Percentiles rank a stretch among this genome's conserved stretches.
These are phyloP conservation scores for Gryllus longicercus DNA, from an alignment of 2,888 invertebrate genomes.

Conservation along the genomic window DNA sequence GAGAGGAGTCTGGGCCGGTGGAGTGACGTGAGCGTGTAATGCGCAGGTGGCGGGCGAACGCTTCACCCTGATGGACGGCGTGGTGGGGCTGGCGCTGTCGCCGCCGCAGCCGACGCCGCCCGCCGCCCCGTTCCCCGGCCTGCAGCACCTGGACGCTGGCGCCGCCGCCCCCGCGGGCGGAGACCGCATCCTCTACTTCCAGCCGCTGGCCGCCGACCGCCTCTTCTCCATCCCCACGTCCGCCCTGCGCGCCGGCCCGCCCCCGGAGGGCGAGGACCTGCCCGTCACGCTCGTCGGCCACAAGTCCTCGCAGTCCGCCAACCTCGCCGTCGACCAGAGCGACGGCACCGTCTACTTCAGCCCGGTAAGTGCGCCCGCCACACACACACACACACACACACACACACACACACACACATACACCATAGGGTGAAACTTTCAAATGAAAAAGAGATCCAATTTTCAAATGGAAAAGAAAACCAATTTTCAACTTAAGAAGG, in stretches of 20 bases:
- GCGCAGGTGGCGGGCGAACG: conserved; percentile 59
- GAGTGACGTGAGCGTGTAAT: too few species aligned
- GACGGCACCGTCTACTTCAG: conserved; percentile 75
- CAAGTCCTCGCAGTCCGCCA: conserved; percentile 80
- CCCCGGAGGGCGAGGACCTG: conserved; percentile 64
- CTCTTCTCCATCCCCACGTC: conserved; percentile 74
- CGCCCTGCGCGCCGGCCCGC: conserved; percentile 68
- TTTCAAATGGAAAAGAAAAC: too few species aligned
- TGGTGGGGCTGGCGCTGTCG: conserved; percentile 68
- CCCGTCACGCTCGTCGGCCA: conserved; percentile 75
- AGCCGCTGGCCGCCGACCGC: conserved; percentile 71
- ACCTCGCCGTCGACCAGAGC: conserved; percentile 65
- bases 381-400: too few species aligned
- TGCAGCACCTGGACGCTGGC: background rate
- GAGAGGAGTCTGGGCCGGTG: too few species aligned
- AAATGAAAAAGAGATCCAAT: too few species aligned
- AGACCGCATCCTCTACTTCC: conserved; percentile 57
- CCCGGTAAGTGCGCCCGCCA: conserved; percentile 54
- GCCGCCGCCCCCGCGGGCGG: conserved; percentile 22
- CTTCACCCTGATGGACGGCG: conserved; percentile 71
- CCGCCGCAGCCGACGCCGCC: conserved; percentile 54
- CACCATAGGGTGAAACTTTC: too few species aligned
- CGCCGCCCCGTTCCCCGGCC: conserved; percentile 30
- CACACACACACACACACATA: too few species aligned
- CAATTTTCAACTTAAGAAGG: too few species aligned